phyloP scores from a whole-genome alignment of 2,797 vertebrate genomes.

The Ambastaia sidthimunki region DNA sequence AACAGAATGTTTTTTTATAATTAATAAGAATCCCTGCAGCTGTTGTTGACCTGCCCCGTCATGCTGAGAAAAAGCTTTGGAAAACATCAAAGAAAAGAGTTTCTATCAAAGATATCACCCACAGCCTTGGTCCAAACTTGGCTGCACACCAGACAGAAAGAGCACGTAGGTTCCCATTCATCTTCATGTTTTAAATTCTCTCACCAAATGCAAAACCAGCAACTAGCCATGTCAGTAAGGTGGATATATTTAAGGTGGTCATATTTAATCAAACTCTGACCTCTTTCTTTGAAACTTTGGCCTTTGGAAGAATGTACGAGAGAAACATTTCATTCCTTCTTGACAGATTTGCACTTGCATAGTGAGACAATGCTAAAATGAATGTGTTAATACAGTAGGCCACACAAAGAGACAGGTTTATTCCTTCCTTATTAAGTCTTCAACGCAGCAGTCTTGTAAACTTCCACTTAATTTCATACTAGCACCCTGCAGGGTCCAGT shows the following conservation, averaged over 20 bases:
- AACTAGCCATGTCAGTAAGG: neutral
- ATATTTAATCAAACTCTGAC: neutral
- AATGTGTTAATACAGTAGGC: neutral
- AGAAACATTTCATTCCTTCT: neutral
- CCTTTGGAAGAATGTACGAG: neutral
- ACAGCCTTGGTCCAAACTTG: conserved; percentile 42
- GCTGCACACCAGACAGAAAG: conserved; percentile 53
- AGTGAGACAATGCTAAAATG: neutral
- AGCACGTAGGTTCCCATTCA: conserved; percentile 18
- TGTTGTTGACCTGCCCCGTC: conserved; percentile 64
- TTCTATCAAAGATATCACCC: conserved; percentile 66
- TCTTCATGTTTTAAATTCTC: conserved; percentile 3
- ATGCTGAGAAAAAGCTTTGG: conserved; percentile 56
- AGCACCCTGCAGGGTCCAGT: conserved; percentile 37
- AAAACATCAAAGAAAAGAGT: conserved; percentile 65
- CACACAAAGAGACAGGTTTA: neutral
- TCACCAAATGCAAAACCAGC: conserved; percentile 15
- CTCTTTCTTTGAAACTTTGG: neutral
- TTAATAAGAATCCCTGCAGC: conserved; percentile 63
- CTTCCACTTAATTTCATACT: conserved; percentile 42
- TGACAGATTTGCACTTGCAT: neutral
- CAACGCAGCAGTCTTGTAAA: conserved; percentile 36
- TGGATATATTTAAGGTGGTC: neutral
- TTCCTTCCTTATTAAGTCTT: conserved; percentile 11
- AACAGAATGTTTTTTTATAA: conserved; percentile 64